Base-by-base conservation (phyloP, 2,888 invertebrate species). In the Imbricaverruca yamaguchii region DNA sequence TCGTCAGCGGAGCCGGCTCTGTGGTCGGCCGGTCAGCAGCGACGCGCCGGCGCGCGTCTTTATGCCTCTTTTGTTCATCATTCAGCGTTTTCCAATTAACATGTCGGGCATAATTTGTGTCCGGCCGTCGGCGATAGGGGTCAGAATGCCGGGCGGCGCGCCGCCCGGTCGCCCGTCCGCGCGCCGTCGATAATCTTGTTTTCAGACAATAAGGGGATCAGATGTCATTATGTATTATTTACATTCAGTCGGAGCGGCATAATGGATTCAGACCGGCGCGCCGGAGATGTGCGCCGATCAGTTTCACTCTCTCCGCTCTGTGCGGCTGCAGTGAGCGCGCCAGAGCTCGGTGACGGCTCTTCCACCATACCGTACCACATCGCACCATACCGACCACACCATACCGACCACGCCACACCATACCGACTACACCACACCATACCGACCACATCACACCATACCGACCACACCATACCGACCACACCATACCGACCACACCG, bases 31-130 rank as follows among this genome's bases (percentile, higher is more conserved):
- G 69, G 69, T 23, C 65, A 39, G 39, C 65, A 8, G 65, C 23
- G 23, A 9, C 65, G n/a, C 65, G 65, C 65, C n/a, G 23, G 23
- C 13, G 2, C 65, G 9, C 69, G 69, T 69, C 69, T 25, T 69
- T 69, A 69, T 69, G 69, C 69, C 69, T 69, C 69, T 69, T 69
- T 69, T 69, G 69, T 69, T 69, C 69, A 69, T 69, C 69, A 69
- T 69, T 69, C 69, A 69, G 69, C 25, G 69, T 69, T 69, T 69
- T 69, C 69, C 69, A 69, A 69, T 69, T 69, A 69, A 69, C 69
- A 69, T 69, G 69, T 69, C 69, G 39, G 69, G 15, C 25, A 69
- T 69, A 69, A 69, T 69, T 69, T 69, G 69, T 69, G 69, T 69
- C 69, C 69, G 23, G 39, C 15, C 39, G 25, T 15, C 39, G 39